Evolutionary conservation across 2,113 vertebrate species (phyloP).

Genomic region (Hystrix brachyura): DNA sequence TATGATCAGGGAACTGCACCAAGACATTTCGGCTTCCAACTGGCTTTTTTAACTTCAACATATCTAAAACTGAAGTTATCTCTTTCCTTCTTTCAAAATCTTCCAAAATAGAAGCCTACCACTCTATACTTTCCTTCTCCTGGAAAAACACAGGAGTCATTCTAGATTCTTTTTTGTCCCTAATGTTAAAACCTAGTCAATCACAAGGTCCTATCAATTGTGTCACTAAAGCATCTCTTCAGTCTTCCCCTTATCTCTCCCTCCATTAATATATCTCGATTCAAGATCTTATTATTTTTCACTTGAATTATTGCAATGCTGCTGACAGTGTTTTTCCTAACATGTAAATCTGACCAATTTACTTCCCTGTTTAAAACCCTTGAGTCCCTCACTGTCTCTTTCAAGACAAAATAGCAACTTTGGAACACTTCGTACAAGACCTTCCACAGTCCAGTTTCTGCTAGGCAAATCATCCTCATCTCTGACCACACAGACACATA

Average conservation of each 20-base stretch:
- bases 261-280: background rate
- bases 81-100: background rate
- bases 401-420: slow-evolving; percentile 54
- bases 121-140: background rate
- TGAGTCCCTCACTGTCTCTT: background rate
- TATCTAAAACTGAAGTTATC: background rate
- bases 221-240: background rate
- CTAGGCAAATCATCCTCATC: background rate
- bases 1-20: background rate
- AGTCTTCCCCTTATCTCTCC: background rate
- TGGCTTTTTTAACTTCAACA: slow-evolving; percentile 12
- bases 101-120: background rate
- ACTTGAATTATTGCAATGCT: slow-evolving; percentile 27
- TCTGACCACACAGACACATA: background rate
- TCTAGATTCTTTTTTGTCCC: background rate
- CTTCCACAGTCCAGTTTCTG: background rate
- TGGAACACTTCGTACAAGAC: background rate
- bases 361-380: slow-evolving; percentile 21
- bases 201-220: background rate
- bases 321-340: slow-evolving; percentile 16
- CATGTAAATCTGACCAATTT: slow-evolving; percentile 11
- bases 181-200: background rate
- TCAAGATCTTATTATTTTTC: background rate
- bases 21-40: background rate
- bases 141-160: background rate